These are phyloP conservation scores for Volucella inflata DNA, from an alignment of 2,888 invertebrate genomes.

Conservation along the genomic window DNA sequence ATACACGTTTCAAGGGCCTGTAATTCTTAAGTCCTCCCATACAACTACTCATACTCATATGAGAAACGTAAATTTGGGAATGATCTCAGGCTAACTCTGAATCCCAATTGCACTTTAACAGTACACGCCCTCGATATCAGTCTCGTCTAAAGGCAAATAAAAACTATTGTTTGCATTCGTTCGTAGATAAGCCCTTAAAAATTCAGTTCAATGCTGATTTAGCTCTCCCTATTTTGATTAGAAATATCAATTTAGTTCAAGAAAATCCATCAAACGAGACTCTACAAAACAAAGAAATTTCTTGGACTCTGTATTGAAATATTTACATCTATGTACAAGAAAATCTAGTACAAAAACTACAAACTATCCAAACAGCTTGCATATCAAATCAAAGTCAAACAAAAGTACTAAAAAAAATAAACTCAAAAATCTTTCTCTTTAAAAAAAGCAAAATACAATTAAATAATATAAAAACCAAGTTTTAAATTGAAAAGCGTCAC, in stretches of 20 bases:
- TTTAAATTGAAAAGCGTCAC: slow-evolving; percentile 14
- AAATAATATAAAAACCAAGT: not conserved
- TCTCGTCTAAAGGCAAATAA: not conserved
- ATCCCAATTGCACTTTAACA: slow-evolving; percentile 24
- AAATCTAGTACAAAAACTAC: slow-evolving; percentile 10
- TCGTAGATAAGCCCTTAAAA: slow-evolving; percentile 34
- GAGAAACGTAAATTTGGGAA: slow-evolving; percentile 45
- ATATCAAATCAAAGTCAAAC: slow-evolving; percentile 24
- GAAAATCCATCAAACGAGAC: not conserved
- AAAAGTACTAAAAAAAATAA: slow-evolving; percentile 13
- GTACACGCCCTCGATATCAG: slow-evolving; percentile 8
- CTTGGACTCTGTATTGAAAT: slow-evolving; percentile 36
- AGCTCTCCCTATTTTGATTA: slow-evolving; percentile 28
- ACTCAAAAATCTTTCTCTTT: not conserved
- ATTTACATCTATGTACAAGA: slow-evolving; percentile 15
- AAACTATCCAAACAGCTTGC: slow-evolving; percentile 24
- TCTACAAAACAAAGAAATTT: slow-evolving; percentile 22
- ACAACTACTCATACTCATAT: slow-evolving; percentile 33
- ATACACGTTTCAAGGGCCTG: slow-evolving; percentile 30
- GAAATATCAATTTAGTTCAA: not conserved
- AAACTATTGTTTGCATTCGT: slow-evolving; percentile 40
- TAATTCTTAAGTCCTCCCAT: slow-evolving; percentile 37
- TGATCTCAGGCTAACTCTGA: slow-evolving; percentile 40
- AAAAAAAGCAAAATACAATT: not conserved
- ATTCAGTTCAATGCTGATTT: slow-evolving; percentile 69